Conservation (phyloP, 1,140 invertebrate genomes). For the Meloidogyne floridensis region DNA sequence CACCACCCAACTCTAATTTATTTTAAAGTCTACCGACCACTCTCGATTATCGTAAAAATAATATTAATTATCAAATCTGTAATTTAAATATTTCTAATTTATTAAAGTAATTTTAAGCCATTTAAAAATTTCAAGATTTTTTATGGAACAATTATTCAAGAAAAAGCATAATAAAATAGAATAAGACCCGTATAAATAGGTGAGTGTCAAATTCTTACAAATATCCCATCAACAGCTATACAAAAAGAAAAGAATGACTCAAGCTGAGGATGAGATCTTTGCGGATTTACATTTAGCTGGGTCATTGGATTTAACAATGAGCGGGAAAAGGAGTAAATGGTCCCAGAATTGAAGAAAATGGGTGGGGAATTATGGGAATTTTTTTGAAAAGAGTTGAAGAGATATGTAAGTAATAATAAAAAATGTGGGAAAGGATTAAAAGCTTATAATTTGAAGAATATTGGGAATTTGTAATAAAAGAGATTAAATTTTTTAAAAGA, state of each 20-base stretch:
- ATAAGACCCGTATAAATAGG: not conserved
- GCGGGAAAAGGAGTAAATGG: not conserved
- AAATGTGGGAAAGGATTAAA: slow-evolving; percentile 2
- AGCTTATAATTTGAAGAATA: not conserved
- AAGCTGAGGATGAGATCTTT: not conserved
- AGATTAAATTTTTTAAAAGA: too few relatives aligned
- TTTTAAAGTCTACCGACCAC: too few relatives aligned
- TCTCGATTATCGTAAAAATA: too few relatives aligned
- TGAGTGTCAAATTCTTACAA: not conserved
- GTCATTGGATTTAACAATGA: not conserved
- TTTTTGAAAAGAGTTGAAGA: not conserved
- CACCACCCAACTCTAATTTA: too few relatives aligned
- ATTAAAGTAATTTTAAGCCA: too few relatives aligned
- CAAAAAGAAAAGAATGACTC: not conserved
- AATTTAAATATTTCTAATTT: too few relatives aligned
- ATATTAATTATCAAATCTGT: too few relatives aligned
- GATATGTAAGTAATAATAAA: not conserved
- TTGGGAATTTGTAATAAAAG: not conserved
- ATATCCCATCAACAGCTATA: not conserved
- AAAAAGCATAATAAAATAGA: not conserved
- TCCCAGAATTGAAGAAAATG: slow-evolving; percentile 2
- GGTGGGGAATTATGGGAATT: not conserved
- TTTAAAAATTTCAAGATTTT: not conserved
- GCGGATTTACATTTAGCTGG: not conserved
- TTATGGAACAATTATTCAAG: not conserved